phyloP scores from a whole-genome alignment of 2,888 invertebrate species.

The Latrodectus hesperus region DNA sequence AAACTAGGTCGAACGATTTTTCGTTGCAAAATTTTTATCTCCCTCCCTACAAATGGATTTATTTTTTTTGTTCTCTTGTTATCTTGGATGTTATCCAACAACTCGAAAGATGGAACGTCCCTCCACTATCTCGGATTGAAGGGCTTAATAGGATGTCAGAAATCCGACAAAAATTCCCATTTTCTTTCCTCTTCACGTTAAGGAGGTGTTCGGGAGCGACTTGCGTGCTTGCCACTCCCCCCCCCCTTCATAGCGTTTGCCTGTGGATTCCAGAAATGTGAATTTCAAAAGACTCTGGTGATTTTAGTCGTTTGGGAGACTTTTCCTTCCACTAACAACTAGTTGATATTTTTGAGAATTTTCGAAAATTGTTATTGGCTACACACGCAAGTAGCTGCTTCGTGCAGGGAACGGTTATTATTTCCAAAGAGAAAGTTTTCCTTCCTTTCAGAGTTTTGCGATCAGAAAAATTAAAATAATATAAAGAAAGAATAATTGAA shows the following conservation, averaged over 20 bases:
- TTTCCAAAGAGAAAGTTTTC: too few species aligned
- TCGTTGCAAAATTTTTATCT: conserved; percentile 52
- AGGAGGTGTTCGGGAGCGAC: neutral
- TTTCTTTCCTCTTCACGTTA: neutral
- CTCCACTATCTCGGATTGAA: conserved; percentile 11
- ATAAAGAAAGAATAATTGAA: too few species aligned
- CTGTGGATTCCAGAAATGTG: neutral
- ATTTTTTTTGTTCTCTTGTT: conserved; percentile 35
- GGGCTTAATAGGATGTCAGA: conserved; percentile 31
- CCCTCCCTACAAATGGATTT: neutral
- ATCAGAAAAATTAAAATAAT: too few species aligned
- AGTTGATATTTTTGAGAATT: too few species aligned
- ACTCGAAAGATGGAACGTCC: conserved; percentile 14
- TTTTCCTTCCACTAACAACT: too few species aligned
- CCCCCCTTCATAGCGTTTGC: neutral
- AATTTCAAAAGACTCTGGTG: neutral
- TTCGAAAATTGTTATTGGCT: too few species aligned
- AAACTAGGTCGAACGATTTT: conserved; percentile 56
- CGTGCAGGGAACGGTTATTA: too few species aligned
- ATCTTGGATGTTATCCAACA: conserved; percentile 40
- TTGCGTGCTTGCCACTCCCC: conserved; percentile 2
- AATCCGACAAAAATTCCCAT: neutral
- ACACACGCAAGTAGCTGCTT: too few species aligned
- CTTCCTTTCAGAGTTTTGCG: too few species aligned
- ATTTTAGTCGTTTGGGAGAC: too few species aligned